Evolutionary conservation across 53 echinoderm and acorn worm genomes (phyloP).

Genomic region (Paelopatides confundens): DNA sequence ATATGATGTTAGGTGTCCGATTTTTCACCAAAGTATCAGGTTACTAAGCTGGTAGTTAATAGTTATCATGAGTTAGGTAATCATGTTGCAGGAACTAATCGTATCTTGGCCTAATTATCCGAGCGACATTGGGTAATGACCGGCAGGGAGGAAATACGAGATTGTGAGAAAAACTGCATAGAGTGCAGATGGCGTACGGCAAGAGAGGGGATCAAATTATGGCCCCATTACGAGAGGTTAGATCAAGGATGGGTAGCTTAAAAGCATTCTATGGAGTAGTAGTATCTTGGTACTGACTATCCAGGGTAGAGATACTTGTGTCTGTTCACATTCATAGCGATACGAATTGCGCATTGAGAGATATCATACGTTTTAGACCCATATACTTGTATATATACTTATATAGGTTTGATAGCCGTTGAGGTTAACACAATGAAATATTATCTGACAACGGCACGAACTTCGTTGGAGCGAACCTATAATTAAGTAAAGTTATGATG

Average conservation of each 20-base stretch:
- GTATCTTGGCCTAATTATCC: too few species aligned
- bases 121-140: not conserved
- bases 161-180: not conserved
- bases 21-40: not conserved
- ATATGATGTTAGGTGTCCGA: not conserved
- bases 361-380: not conserved
- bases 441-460: not conserved
- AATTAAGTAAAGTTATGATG: not conserved
- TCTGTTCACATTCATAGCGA: not conserved
- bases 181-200: not conserved
- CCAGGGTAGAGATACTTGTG: slow-evolving; percentile 6
- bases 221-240: not conserved
- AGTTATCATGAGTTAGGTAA: slow-evolving; percentile 13
- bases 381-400: not conserved
- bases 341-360: not conserved
- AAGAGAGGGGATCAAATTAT: slow-evolving; percentile 1
- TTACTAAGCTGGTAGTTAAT: not conserved
- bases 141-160: slow-evolving; percentile 2
- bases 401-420: not conserved
- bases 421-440: not conserved
- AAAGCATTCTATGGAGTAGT: not conserved
- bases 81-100: not conserved
- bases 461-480: too few species aligned
- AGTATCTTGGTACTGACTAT: not conserved
- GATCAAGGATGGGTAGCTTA: not conserved